Evolutionary conservation across 1,140 invertebrate species (phyloP), one percentile per base, ranked within the genome.

Genomic region (Zaprionus vittiger): DNA sequence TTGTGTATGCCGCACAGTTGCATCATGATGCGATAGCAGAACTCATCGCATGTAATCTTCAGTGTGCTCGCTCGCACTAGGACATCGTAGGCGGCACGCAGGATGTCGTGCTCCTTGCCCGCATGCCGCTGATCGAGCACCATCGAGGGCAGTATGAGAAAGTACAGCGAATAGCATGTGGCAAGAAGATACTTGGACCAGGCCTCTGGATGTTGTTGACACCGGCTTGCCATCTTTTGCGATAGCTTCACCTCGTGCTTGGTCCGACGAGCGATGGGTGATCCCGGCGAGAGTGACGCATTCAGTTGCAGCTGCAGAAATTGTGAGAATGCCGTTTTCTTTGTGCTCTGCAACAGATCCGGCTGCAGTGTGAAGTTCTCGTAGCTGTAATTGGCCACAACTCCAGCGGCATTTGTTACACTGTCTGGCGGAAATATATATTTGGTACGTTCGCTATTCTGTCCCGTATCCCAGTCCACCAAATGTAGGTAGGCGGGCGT

Each of bases 21-120:
- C 97, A 99, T 99, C 96, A 99, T 97, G 31, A 99, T 97, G 79
- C 99, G 95, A 93, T 99, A 99, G 93, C 98, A 99, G 64, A 99
- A 97, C 95, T 99, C 98, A 94, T 99, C 98, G 89, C 97, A 97
- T 20, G 97, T 96, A 55, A 99, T 95, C 81, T 95, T 94, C 26
- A 95, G 93, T 73, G 96, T 96, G 73, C 98, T 97, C 92, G 98
- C 97, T 81, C 96, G 95, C 41, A 96, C 96, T 49, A 99, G 93
- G 12, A 99, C 94, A 84, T 98, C 97, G 91, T 97, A 98, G 4
- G 98, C 98, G 59, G 96, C 94, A 54, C 96, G 95, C 44, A 99
- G 93, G 11, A 97, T 96, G 5, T 96, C 95, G 65, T 96, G 95
- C 80, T 96, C 95, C 92, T 96, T 96, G 91, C 95, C 94, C 37